Evolutionary conservation across 2,797 vertebrate genomes (phyloP), one percentile per base, ranked within the genome.

Genomic region (Halcyon leucocephala): DNA sequence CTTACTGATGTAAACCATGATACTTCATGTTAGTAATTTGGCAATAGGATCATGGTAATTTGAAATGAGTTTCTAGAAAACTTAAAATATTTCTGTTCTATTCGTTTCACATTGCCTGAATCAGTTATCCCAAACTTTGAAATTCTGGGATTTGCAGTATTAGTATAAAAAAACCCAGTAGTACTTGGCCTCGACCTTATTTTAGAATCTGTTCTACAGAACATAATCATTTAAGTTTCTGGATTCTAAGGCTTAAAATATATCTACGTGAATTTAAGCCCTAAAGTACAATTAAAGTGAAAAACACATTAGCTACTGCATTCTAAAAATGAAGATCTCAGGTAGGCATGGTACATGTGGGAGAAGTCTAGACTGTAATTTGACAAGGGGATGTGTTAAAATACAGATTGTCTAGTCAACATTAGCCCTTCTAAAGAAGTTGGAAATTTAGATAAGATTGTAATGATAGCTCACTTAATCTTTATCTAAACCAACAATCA

Each of bases 241-340:
- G 42, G 58, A 62, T 79, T 81, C 51, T 72, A 31, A 19, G 24
- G 8, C 28, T 94, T 91, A 70, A 84, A 94, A 93, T 92, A 86
- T 91, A 90, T 9, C 66, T 78, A 1, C 14, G 1, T 51, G 80
- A 76, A 79, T 90, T 66, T 70, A 62, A 89, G 44, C 29, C 24
- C 35, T 72, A 10, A 87, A 77, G 49, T 92, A 77, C 58, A 94
- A 22, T 76, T 88, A 44, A 79, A 97, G 49, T 78, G 33, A 78
- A 95, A 89, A 87, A 39, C 51, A 60, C 42, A 8, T 64, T 77
- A 80, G 60, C 71, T 89, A 10, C 31, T 60, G 44, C 39, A 26
- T 73, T 85, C 78, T 80, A 62, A 93, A 94, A 96, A 77, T 67
- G 11, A 74, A 81, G 62, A 52, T 82, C n/a, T 52, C n/a, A 44